These are phyloP conservation scores for Valencia hispanica DNA, from an alignment of 2,797 vertebrate genomes.

Conservation along the genomic window DNA sequence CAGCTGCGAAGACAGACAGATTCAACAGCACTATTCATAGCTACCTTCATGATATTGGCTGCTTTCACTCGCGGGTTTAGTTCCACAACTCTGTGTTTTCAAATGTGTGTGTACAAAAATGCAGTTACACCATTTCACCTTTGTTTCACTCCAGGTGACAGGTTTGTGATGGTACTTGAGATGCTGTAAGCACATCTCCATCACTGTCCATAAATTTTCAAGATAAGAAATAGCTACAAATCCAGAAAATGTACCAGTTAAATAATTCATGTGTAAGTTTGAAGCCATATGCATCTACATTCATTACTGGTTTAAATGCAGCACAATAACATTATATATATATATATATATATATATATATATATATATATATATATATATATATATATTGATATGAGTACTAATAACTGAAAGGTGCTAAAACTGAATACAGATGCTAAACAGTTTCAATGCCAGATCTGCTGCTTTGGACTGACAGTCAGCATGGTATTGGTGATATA, in stretches of 20 bases:
- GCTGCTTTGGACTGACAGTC: conserved; percentile 35
- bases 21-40: background rate
- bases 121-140: conserved; percentile 13
- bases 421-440: conserved; percentile 50
- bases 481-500: too few relatives aligned
- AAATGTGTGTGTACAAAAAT: background rate
- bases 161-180: conserved; percentile 54
- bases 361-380: too few relatives aligned
- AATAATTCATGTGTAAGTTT: conserved; percentile 18
- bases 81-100: conserved; percentile 21
- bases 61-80: conserved; percentile 16
- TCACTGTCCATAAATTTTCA: conserved; percentile 39
- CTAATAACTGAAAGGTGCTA: conserved; percentile 49
- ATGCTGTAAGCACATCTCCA: conserved; percentile 58
- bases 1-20: conserved; percentile 18
- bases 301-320: too few relatives aligned
- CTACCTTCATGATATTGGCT: conserved; percentile 2
- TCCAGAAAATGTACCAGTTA: background rate
- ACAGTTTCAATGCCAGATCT: conserved; percentile 57
- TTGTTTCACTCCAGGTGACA: conserved; percentile 34
- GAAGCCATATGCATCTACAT: background rate
- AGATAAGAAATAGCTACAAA: background rate
- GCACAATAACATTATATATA: too few relatives aligned
- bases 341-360: too few relatives aligned
- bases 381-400: too few relatives aligned